phyloP scores from a whole-genome alignment of 2,797 vertebrate species.

The Sphaeramia orbicularis region DNA sequence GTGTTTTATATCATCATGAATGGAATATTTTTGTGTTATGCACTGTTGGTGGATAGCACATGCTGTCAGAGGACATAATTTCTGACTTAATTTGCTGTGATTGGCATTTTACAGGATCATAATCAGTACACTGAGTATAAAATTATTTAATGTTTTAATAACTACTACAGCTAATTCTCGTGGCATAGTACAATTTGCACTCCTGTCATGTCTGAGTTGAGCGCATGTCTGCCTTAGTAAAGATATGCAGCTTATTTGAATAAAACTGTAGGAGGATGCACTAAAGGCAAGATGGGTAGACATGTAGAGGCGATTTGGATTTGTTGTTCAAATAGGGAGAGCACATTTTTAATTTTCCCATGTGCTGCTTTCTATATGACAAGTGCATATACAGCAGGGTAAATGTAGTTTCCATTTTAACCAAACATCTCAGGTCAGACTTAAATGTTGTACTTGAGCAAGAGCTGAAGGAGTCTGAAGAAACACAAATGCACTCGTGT shows the following conservation, averaged over 20 bases:
- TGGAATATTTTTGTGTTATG: no score
- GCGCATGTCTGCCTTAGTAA: not conserved
- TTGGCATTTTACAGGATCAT: no score
- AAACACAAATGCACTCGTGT: constrained; percentile 22
- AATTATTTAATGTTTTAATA: no score
- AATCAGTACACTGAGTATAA: no score
- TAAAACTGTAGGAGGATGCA: constrained; percentile 4
- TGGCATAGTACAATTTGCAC: constrained; percentile 1
- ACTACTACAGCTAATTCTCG: no score
- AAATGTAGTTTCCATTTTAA: constrained; percentile 27
- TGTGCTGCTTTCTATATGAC: constrained; percentile 14
- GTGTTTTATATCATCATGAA: no score
- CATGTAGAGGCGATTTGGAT: constrained; percentile 1
- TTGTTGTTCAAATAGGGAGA: constrained; percentile 19
- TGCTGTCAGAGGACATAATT: no score
- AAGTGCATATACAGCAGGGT: constrained; percentile 18
- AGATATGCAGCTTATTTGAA: constrained; percentile 3
- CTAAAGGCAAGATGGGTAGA: constrained; percentile 5
- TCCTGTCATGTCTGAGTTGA: not conserved
- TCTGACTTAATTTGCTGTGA: no score
- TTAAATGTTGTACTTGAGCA: constrained; percentile 40
- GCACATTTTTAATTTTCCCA: constrained; percentile 16
- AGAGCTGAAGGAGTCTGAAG: constrained; percentile 19
- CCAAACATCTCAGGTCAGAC: constrained; percentile 26
- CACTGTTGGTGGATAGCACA: no score